Base-by-base conservation (phyloP, 37 sponge, comb jelly and placozoan species). In the Cladorhizidae sp. region DNA sequence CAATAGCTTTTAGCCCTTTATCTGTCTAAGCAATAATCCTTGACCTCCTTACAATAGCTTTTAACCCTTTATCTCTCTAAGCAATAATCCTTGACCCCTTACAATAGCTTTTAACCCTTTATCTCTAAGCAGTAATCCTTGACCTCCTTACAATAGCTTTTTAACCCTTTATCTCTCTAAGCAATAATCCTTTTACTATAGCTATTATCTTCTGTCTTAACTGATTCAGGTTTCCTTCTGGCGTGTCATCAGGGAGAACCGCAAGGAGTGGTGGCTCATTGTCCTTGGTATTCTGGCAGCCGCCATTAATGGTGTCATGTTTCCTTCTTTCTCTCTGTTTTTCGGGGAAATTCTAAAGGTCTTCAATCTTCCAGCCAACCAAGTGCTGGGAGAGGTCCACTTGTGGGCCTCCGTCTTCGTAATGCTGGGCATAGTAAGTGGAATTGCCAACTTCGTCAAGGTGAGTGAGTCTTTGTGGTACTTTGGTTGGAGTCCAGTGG, bases 211-310 rank as follows among this genome's bases (percentile, higher is more conserved):
- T 45, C 49, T 12, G 8, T 45, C 49, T 9, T 12, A 12, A 12
- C 9, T 5, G 12, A 1, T 36, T 39, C 25, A 76, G 77, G 86
- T 85, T 18, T 63, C 86, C 22, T 40, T 90, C 39, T 12, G 35
- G 15, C 80, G 87, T 8, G 43, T 94, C 12, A 1, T 93, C 11
- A 77, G 67, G 42, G 26, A 85, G 71, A 96, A 94, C 84, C 57
- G 82, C 25, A 63, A 29, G 20, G 97, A 96, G 61, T 96, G 94
- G 95, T 82, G 77, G 67, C 56, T 89, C 35, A 88, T 94, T 35
- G 25, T 81, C 2, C n/a, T 94, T 17, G 95, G 93, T 17, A 1
- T 84, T 29, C 25, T 90, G 3, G 94, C 92, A n/a, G 87, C 93
- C 15, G 29, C 36, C 28, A 82, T 88, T 7, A 56, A 70, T 51